These are phyloP conservation scores for Chionodraco myersi DNA, from an alignment of 2,113 vertebrate species.

Conservation along the genomic window DNA sequence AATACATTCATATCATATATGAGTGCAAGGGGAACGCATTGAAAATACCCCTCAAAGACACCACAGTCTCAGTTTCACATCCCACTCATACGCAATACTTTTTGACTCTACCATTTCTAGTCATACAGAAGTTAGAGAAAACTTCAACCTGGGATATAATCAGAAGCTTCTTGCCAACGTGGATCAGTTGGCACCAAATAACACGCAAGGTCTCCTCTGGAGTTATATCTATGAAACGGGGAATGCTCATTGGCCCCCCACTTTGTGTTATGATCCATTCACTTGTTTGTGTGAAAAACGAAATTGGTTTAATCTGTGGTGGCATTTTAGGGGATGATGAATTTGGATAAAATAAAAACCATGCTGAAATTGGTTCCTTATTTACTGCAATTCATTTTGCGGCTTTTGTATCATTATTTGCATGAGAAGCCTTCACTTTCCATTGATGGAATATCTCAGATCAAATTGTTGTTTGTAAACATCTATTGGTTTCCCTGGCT, in stretches of 20 bases:
- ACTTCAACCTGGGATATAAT: slow-evolving; percentile 66
- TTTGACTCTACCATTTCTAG: slow-evolving; percentile 35
- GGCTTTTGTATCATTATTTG: slow-evolving; percentile 33
- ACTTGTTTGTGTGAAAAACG: slow-evolving; percentile 52
- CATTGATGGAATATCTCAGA: slow-evolving; percentile 39
- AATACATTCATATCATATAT: slow-evolving; percentile 9
- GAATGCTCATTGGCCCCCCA: slow-evolving; percentile 50
- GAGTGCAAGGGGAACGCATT: slow-evolving; percentile 2
- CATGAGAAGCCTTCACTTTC: slow-evolving; percentile 26
- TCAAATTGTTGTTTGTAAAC: slow-evolving; percentile 62
- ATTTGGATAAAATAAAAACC: slow-evolving; percentile 26
- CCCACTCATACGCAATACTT: slow-evolving; percentile 24
- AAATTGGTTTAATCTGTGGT: slow-evolving; percentile 38
- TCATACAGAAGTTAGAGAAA: slow-evolving; percentile 44
- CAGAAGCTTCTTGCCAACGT: slow-evolving; percentile 24
- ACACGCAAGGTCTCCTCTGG: slow-evolving; percentile 26
- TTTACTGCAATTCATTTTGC: slow-evolving; percentile 32
- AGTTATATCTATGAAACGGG: background rate
- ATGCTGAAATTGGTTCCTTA: slow-evolving; percentile 14
- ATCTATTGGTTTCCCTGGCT: slow-evolving; percentile 49
- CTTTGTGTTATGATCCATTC: slow-evolving; percentile 18
- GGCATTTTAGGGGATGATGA: slow-evolving; percentile 40
- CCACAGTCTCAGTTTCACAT: slow-evolving; percentile 46
- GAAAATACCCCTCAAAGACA: background rate
- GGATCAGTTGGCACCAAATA: slow-evolving; percentile 46